Conservation (phyloP, 2,113 vertebrate genomes). For the Rhinopithecus roxellana region DNA sequence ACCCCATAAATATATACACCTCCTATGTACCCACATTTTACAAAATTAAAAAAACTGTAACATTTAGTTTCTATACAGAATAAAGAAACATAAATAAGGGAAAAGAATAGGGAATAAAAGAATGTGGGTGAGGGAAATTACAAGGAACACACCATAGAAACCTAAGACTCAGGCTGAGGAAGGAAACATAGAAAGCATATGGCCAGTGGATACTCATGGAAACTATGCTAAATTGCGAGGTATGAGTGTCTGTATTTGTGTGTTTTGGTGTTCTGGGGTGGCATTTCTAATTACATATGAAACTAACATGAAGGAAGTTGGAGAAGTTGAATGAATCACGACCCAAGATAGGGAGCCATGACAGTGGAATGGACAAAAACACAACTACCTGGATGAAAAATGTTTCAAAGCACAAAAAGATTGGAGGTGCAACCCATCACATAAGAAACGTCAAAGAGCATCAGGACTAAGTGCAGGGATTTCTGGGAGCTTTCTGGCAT, state of each 20-base stretch:
- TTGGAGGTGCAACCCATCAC: background rate
- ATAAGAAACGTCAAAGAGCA: no score
- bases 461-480: background rate
- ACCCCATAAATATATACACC: no score
- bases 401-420: background rate
- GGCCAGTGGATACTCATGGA: background rate
- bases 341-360: background rate
- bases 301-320: background rate
- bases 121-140: background rate
- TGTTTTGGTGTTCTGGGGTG: no score
- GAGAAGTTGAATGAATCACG: background rate
- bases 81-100: background rate
- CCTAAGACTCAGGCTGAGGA: background rate
- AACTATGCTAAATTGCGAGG: background rate
- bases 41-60: background rate
- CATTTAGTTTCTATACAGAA: background rate
- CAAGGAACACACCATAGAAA: background rate
- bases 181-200: background rate
- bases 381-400: background rate
- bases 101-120: background rate
- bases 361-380: background rate
- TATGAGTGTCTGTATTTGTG: background rate
- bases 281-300: background rate
- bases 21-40: no score
- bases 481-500: background rate